Percentiles rank a stretch among this genome's conserved stretches.
phyloP scores from a whole-genome alignment of 1,140 invertebrate genomes.

The Bombus vancouverensis region DNA sequence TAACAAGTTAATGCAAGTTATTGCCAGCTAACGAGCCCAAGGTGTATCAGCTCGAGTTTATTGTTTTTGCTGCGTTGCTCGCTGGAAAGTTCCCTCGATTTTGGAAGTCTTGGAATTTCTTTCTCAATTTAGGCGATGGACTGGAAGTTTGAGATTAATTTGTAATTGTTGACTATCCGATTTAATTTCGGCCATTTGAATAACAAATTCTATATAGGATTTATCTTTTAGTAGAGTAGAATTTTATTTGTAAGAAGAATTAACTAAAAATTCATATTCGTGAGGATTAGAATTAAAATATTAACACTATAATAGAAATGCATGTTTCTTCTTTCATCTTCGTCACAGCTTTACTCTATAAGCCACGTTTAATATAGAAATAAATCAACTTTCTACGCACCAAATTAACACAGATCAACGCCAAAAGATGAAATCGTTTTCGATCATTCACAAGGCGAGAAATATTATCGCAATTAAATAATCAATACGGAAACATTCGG shows the following conservation, averaged over 20 bases:
- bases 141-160: too few relatives aligned
- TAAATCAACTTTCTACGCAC: background rate
- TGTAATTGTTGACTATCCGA: too few relatives aligned
- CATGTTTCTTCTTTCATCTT: too few relatives aligned
- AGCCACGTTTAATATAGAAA: background rate
- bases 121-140: background rate
- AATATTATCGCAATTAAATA: background rate
- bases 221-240: too few relatives aligned
- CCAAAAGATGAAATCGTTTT: background rate
- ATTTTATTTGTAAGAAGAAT: too few relatives aligned
- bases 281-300: too few relatives aligned
- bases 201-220: too few relatives aligned
- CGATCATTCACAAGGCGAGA: background rate
- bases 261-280: too few relatives aligned
- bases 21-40: constrained; percentile 19
- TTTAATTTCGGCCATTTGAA: too few relatives aligned
- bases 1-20: constrained; percentile 33
- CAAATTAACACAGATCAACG: background rate
- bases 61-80: constrained; percentile 10
- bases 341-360: background rate
- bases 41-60: constrained; percentile 7
- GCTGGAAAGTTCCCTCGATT: background rate
- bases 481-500: constrained; percentile 8
- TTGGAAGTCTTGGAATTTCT: background rate
- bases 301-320: too few relatives aligned